Evolutionary conservation across 2,797 vertebrate species (phyloP).

Genomic region (Synaphobranchus kaupii): DNA sequence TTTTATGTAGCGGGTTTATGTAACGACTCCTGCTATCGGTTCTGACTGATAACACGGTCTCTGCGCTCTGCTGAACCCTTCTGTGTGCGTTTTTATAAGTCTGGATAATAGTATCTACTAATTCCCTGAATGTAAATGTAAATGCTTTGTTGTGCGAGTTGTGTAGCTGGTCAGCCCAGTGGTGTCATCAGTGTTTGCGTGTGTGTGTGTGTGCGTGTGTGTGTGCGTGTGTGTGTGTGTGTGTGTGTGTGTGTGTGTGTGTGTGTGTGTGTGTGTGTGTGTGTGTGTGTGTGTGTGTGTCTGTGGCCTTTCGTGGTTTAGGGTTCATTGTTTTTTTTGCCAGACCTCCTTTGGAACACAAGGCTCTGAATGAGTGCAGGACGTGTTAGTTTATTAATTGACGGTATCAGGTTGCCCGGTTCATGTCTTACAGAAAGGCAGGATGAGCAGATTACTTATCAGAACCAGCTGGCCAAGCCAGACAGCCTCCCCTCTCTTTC

Average conservation of each 20-base stretch:
- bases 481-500: constrained; percentile 46
- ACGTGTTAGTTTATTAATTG: constrained; percentile 77
- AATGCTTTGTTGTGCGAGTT: neutral
- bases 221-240: neutral
- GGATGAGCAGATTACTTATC: constrained; percentile 73
- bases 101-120: neutral
- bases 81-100: no score
- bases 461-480: constrained; percentile 70
- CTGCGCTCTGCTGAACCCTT: no score
- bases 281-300: neutral
- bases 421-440: constrained; percentile 74
- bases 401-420: constrained; percentile 71
- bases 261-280: neutral
- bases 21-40: neutral
- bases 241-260: neutral
- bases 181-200: neutral
- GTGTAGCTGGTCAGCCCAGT: neutral
- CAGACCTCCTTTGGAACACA: constrained; percentile 46
- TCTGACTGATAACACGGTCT: neutral
- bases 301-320: neutral
- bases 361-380: constrained; percentile 53
- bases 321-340: neutral
- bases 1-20: neutral
- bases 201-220: neutral
- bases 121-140: neutral